Percentiles rank a stretch among this genome's conserved stretches.
These are phyloP conservation scores for Condylura cristata DNA, from an alignment of 2,113 vertebrate genomes.

Conservation along the genomic window DNA sequence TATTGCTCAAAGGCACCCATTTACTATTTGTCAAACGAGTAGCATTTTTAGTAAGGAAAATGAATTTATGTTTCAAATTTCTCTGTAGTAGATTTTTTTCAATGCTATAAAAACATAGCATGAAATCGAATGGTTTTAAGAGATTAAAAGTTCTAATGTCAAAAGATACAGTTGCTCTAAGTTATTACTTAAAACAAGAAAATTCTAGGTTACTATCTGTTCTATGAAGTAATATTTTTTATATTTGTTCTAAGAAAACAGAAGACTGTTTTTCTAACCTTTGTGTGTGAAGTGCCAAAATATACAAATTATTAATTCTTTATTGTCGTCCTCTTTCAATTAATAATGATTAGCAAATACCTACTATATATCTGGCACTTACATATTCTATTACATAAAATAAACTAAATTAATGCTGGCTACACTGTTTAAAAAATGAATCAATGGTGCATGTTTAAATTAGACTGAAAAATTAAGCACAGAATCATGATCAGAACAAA, in stretches of 20 bases:
- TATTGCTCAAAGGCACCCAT: constrained; percentile 40
- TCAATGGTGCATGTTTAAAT: not conserved
- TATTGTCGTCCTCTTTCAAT: not conserved
- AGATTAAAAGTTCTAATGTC: constrained; percentile 12
- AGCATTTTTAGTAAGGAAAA: constrained; percentile 36
- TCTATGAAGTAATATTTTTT: not conserved
- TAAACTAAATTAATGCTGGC: not conserved
- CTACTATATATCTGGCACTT: not conserved
- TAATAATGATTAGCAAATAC: not conserved
- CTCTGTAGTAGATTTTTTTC: constrained; percentile 45
- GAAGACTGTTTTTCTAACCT: not conserved
- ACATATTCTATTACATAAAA: not conserved
- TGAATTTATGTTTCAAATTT: not conserved
- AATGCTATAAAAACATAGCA: not conserved
- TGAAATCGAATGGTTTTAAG: constrained; percentile 18
- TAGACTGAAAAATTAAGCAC: not conserved
- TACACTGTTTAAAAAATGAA: not conserved
- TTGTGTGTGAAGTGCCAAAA: not conserved
- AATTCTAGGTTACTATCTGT: not conserved
- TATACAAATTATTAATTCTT: not conserved
- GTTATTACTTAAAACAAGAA: not conserved
- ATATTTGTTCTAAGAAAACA: not conserved
- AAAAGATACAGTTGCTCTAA: not conserved
- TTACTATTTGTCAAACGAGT: constrained; percentile 44
- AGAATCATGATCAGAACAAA: not conserved